Conservation (phyloP, 1,140 invertebrate species). For the Papilio dardanus region DNA sequence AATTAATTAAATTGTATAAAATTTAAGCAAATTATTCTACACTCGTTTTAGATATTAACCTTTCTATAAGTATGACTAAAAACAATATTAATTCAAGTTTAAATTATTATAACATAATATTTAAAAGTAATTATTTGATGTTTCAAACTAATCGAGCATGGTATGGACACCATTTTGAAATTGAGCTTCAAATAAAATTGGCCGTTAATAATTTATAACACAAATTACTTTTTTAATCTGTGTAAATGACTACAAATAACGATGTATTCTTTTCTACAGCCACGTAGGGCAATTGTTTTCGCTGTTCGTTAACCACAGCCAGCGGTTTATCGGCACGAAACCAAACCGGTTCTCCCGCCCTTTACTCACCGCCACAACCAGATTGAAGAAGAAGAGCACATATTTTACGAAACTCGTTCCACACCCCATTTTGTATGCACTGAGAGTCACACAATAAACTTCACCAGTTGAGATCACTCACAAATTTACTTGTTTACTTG, state of each 20-base stretch:
- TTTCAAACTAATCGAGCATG: not conserved
- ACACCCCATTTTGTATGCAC: constrained; percentile 84
- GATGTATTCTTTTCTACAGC: not conserved
- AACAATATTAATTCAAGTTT: too few relatives aligned
- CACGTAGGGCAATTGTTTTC: constrained; percentile 55
- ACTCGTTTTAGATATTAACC: too few relatives aligned
- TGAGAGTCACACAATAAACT: constrained; percentile 65
- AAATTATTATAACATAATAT: too few relatives aligned
- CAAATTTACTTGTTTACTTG: constrained; percentile 61
- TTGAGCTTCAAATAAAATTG: not conserved
- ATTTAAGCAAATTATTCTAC: too few relatives aligned
- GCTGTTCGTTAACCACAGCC: constrained; percentile 63
- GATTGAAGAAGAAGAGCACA: constrained; percentile 92
- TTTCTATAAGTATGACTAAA: not conserved
- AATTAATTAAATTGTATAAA: too few relatives aligned
- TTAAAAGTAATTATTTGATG: not conserved
- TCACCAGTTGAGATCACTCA: constrained; percentile 70
- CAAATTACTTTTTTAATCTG: not conserved
- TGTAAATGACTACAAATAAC: constrained; percentile 10
- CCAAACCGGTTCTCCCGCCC: constrained; percentile 75
- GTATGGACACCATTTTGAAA: constrained; percentile 3
- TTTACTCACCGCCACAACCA: constrained; percentile 91
- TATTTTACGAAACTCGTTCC: constrained; percentile 92
- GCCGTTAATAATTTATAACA: not conserved
- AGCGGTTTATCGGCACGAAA: constrained; percentile 55